These are phyloP conservation scores for Silurus aristotelis DNA, from an alignment of 2,797 vertebrate species.

Conservation along the genomic window DNA sequence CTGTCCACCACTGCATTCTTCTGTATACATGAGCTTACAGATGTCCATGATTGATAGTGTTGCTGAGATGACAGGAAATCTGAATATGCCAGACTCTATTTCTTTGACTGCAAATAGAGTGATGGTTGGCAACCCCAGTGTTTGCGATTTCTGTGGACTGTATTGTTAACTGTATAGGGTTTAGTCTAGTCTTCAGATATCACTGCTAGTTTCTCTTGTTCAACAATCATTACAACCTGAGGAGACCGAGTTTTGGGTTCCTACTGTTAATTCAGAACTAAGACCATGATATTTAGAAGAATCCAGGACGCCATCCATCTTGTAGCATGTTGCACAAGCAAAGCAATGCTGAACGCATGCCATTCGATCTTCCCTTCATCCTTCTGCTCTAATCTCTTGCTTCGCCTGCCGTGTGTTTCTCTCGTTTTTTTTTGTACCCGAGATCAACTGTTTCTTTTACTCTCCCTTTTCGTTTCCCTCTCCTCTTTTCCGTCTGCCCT, in stretches of 20 bases:
- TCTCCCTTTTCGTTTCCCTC: conserved; percentile 53
- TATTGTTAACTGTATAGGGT: background rate
- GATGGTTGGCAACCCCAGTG: background rate
- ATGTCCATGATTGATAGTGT: background rate
- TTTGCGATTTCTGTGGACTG: background rate
- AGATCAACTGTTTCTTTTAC: conserved; percentile 63
- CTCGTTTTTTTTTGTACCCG: background rate
- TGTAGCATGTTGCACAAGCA: background rate
- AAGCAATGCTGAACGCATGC: background rate
- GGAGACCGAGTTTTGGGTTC: too few relatives aligned
- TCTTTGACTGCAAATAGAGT: background rate
- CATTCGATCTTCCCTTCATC: background rate
- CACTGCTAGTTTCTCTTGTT: background rate
- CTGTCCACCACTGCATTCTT: background rate
- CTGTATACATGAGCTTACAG: background rate
- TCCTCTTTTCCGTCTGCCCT: background rate
- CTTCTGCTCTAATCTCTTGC: background rate
- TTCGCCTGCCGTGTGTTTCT: background rate
- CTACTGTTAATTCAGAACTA: too few relatives aligned
- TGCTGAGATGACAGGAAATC: background rate
- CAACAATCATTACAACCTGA: background rate
- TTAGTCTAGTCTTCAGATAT: background rate
- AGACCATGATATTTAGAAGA: background rate
- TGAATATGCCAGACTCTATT: background rate
- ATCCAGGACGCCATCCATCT: background rate